Percentiles rank a stretch among this genome's conserved stretches.
Conservation (phyloP, 1,140 invertebrate genomes). For the Achroia grisella region DNA sequence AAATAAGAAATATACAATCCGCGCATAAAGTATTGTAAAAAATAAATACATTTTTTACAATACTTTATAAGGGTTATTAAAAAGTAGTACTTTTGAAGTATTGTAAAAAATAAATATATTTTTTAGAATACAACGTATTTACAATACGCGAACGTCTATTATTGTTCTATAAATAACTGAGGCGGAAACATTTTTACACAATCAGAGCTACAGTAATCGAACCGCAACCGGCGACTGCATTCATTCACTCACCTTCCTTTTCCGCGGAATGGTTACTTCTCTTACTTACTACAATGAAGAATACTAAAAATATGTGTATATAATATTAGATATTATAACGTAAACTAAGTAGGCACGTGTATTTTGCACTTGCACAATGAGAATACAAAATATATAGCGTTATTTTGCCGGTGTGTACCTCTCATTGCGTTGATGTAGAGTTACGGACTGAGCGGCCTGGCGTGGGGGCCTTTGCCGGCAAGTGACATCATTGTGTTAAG, state of each 20-base stretch:
- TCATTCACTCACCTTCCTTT: conserved; percentile 56
- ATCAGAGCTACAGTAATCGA: no score
- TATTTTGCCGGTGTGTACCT: conserved; percentile 29
- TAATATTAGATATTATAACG: conserved; percentile 1
- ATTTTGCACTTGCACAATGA: conserved; percentile 45
- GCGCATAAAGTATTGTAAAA: no score
- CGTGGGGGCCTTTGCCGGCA: conserved; percentile 11
- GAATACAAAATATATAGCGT: conserved; percentile 28
- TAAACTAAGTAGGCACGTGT: conserved; percentile 42
- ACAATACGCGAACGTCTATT: no score
- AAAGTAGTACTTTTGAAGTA: no score
- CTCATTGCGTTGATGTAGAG: conserved; percentile 54
- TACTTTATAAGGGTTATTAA: no score
- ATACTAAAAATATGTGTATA: conserved; percentile 12
- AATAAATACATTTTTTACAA: no score
- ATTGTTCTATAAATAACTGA: no score
- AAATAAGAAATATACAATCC: no score
- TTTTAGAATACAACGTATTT: no score
- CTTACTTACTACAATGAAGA: conserved; percentile 18
- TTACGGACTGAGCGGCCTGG: conserved; percentile 28
- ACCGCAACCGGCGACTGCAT: no score
- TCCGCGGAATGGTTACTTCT: conserved; percentile 58
- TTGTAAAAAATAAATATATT: no score
- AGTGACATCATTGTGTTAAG: conserved; percentile 56
- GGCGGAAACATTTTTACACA: no score